phyloP scores from a whole-genome alignment of 2,888 invertebrate genomes.

The Stomorhina lunata region DNA sequence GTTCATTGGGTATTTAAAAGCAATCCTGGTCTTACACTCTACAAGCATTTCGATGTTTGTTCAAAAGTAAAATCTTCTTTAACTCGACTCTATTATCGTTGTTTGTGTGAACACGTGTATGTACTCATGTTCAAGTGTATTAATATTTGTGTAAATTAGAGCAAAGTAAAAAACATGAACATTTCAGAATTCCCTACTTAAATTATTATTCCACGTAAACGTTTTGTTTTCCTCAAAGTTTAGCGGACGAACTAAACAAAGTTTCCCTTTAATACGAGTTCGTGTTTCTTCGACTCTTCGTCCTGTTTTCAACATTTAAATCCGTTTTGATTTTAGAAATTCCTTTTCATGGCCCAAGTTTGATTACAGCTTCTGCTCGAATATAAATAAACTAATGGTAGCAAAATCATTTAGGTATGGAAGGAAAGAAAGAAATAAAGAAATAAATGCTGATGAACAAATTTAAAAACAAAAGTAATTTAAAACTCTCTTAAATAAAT shows the following conservation, averaged over 20 bases:
- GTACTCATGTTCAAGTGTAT: not conserved
- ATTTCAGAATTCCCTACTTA: conserved; percentile 19
- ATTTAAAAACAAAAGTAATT: conserved; percentile 1
- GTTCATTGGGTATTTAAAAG: not conserved
- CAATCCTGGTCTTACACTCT: not conserved
- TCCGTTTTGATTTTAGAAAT: conserved; percentile 41
- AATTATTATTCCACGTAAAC: not conserved
- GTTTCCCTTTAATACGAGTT: conserved; percentile 25
- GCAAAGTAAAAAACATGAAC: too few species aligned
- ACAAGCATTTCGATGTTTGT: not conserved
- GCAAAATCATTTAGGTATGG: too few species aligned
- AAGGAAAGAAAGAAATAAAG: not conserved
- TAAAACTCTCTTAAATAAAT: not conserved
- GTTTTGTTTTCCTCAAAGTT: not conserved
- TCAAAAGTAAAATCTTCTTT: conserved; percentile 12
- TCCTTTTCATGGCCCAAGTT: conserved; percentile 27
- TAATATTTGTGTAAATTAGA: too few species aligned
- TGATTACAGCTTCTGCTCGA: not conserved
- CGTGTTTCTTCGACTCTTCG: not conserved
- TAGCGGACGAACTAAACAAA: conserved; percentile 18
- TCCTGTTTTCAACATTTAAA: conserved; percentile 10
- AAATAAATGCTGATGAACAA: not conserved
- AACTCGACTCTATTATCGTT: not conserved
- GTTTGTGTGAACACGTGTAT: not conserved
- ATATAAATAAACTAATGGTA: not conserved